Conservation (phyloP, 1,140 invertebrate genomes). For the Neocloeon triangulifer region DNA sequence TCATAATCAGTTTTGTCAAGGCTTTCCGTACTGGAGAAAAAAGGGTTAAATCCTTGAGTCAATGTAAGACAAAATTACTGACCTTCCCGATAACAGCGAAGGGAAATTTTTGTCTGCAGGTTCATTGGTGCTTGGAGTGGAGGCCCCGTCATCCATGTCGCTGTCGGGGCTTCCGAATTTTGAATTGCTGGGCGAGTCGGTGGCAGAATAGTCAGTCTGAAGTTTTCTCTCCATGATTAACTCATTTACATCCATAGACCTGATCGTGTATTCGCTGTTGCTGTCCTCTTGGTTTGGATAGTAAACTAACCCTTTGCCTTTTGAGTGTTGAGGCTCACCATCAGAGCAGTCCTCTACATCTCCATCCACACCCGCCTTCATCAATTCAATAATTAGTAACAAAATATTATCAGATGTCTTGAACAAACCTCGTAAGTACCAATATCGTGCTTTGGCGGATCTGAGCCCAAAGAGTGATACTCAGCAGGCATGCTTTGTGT, state of each 20-base stretch:
- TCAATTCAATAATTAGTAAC: too few relatives aligned
- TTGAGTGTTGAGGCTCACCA: too few relatives aligned
- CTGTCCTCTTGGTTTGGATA: slow-evolving; percentile 30
- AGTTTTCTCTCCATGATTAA: slow-evolving; percentile 16
- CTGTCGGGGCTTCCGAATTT: slow-evolving; percentile 50
- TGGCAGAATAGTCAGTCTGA: slow-evolving; percentile 12
- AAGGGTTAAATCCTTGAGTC: not conserved
- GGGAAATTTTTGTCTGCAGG: slow-evolving; percentile 18
- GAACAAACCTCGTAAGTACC: too few relatives aligned
- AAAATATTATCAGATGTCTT: too few relatives aligned
- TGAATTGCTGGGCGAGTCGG: slow-evolving; percentile 22
- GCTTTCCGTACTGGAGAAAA: not conserved
- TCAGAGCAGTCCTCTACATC: slow-evolving; percentile 72
- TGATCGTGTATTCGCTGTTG: slow-evolving; percentile 58
- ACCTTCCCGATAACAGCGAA: slow-evolving; percentile 21
- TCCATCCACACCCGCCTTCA: too few relatives aligned
- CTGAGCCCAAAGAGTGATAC: too few relatives aligned
- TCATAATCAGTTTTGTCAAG: too few relatives aligned
- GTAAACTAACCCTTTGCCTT: slow-evolving; percentile 30
- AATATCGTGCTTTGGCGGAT: too few relatives aligned
- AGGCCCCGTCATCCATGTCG: slow-evolving; percentile 46
- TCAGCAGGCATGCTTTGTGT: too few relatives aligned
- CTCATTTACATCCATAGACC: slow-evolving; percentile 70
- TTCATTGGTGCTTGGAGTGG: slow-evolving; percentile 18
- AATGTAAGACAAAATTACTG: not conserved